Evolutionary conservation across 2,797 vertebrate genomes (phyloP), one percentile per base, ranked within the genome.

Genomic region (Periparus ater): DNA sequence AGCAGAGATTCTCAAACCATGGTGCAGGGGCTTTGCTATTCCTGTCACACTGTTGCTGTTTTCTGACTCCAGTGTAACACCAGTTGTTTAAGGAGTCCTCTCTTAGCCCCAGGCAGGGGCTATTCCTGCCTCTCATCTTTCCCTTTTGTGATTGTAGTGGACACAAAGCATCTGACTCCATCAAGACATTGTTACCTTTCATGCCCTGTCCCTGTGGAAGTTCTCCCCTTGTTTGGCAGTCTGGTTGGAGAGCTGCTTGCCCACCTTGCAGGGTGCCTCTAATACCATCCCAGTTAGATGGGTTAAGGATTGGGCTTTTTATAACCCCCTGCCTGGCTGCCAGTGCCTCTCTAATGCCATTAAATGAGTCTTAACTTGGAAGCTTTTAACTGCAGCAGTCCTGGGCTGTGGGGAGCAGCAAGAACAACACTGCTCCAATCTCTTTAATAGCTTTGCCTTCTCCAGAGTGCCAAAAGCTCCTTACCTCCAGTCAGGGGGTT

Each of bases 371-470:
- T 93, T 93, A 96, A 91, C 91, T 57, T n/a, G 94, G 93, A 81
- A 61, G 91, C 90, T 88, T 88, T 84, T 62, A 86, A 79, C 88
- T 82, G 92, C 83, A 85, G 87, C 86, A 67, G 11, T 38, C 13
- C 66, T 65, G 83, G 5, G 2, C 71, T 67, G 67, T 45, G 77
- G 61, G 85, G 38, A 87, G 91, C 72, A 75, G 73, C 3, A 8
- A 55, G 90, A 90, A 27, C 74, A 82, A 66, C 5, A 0, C 74
- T 70, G 13, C 84, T 93, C 48, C 88, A 85, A 94, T 96, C 92
- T 82, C 77, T 63, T 73, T 96, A 96, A 96, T 85, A 89, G 93
- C 83, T 93, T 96, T 96, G 78, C 77, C 92, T 95, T 91, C 83
- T 91, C 77, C 61, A 38, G 71, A 61, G 81, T 80, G 67, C 81